Base-by-base conservation (phyloP, 2,888 invertebrate species). In the Cynaeus angustus region DNA sequence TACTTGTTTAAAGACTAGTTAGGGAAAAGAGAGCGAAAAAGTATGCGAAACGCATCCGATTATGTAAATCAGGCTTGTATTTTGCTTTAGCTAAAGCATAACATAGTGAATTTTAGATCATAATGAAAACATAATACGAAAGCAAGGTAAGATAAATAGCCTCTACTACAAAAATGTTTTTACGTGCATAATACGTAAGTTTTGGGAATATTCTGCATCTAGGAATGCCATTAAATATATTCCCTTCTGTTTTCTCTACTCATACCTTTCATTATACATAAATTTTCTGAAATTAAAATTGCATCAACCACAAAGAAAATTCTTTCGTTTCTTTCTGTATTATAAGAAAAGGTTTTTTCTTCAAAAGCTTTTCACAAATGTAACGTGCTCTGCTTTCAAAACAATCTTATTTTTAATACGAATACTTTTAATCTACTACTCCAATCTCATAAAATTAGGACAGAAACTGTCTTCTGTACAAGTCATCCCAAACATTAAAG, bases 91-190 rank as follows among this genome's bases (percentile, higher is more conserved):
- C 43, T 65, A 30, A 55, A 65, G 45, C 65, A 65, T 65, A 65
- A 65, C 65, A 55, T 65, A 65, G 53, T 65, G 55, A 53, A 53
- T 65, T 65, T 65, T 65, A 37, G 53, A 65, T 48, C 65, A 65
- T 65, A 65, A 65, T 65, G 65, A 53, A 65, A 65, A 65, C 65
- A 65, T 65, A 65, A 65, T 65, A 65, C 16, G 30, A 65, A 64
- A 53, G 53, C 30, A 33, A 55, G 30, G 53, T 53, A 65, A 55
- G 41, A 43, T 55, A 65, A 65, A 65, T 53, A 45, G 30, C 53
- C 16, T 28, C 26, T 21, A 52, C 21, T 62, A 41, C 41, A 26
- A 38, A 52, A 62, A 52, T 62, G 38, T 52, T 62, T 62, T 62
- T 41, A 12, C 21, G 50, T 62, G 62, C 62, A 52, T 41, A 46